phyloP scores from a whole-genome alignment of 2,888 invertebrate species.

The Coelogynopora nodosa region DNA sequence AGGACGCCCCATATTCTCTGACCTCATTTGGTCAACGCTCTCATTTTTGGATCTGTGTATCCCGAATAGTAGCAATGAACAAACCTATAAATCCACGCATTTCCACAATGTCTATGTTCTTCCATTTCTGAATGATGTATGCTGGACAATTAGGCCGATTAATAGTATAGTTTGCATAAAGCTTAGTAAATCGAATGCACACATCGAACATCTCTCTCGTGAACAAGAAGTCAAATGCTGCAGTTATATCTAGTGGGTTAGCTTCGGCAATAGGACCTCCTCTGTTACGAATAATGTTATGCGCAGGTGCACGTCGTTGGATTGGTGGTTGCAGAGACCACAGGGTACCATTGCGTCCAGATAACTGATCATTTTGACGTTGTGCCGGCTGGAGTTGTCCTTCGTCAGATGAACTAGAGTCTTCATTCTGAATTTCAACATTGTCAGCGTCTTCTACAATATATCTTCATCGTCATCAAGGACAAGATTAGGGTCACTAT shows the following conservation, averaged over 20 bases:
- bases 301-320: neutral
- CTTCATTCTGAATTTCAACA: slow-evolving; percentile 7
- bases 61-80: neutral
- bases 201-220: neutral
- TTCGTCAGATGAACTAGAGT: slow-evolving; percentile 26
- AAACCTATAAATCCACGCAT: neutral
- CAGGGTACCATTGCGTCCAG: neutral
- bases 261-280: neutral
- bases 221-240: neutral
- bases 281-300: neutral
- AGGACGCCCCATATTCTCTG: neutral
- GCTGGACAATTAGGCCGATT: neutral
- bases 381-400: neutral
- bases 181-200: neutral
- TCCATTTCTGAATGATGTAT: neutral
- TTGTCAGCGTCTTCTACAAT: neutral
- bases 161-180: too few relatives aligned
- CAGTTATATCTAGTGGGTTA: neutral
- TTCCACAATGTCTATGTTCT: neutral
- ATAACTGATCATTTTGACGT: neutral
- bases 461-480: neutral
- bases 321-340: neutral
- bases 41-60: neutral
- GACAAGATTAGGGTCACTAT: neutral
- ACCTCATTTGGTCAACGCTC: neutral